Evolutionary conservation across 1,140 invertebrate genomes (phyloP).

Genomic region (Ganaspis sp.): DNA sequence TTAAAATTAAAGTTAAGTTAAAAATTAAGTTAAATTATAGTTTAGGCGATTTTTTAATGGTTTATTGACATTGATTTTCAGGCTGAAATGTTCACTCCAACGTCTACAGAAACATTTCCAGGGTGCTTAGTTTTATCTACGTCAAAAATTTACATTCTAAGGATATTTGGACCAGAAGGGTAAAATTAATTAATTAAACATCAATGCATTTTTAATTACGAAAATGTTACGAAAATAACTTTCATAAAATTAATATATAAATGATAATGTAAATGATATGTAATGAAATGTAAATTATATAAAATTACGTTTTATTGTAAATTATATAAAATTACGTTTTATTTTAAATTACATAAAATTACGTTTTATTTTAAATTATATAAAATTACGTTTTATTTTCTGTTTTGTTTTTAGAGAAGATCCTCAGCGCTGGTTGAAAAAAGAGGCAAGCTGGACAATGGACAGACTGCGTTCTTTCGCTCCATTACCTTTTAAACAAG

Average conservation of each 20-base stretch:
- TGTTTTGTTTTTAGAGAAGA: slow-evolving; percentile 61
- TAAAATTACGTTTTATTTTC: not conserved
- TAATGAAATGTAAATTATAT: not conserved
- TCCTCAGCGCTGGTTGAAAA: slow-evolving; percentile 71
- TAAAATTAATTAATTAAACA: no score
- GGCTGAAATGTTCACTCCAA: slow-evolving; percentile 73
- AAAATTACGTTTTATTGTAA: not conserved
- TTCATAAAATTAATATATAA: no score
- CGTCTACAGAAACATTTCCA: slow-evolving; percentile 61
- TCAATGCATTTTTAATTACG: no score
- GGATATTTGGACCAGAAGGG: slow-evolving; percentile 73
- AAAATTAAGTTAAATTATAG: no score
- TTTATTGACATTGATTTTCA: no score
- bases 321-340: not conserved
- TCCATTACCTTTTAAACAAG: slow-evolving; percentile 73
- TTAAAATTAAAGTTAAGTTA: no score
- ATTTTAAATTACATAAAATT: not conserved
- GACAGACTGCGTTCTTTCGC: slow-evolving; percentile 69
- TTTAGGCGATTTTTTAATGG: no score
- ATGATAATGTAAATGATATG: no score
- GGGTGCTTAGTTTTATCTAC: slow-evolving; percentile 78
- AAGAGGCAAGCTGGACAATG: slow-evolving; percentile 71
- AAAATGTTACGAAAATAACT: no score
- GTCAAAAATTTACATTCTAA: slow-evolving; percentile 77
- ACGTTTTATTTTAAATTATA: not conserved